Conservation (phyloP, 2,888 invertebrate species). For the Clepsis dumicolana region DNA sequence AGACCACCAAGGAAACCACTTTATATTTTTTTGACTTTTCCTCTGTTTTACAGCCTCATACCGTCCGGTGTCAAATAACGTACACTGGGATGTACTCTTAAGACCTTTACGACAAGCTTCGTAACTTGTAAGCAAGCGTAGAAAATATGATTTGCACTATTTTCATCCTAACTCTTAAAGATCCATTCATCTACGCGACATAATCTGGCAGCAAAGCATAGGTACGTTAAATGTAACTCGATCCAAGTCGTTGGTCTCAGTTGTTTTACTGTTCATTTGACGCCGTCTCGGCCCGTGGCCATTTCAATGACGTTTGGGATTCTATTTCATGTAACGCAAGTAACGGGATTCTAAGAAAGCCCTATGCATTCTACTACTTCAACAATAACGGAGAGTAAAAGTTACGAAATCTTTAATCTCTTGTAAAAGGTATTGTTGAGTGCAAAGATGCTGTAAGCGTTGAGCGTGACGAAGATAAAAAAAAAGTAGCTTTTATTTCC, state of each 20-base stretch:
- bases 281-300: constrained; percentile 25
- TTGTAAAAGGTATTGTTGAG: neutral
- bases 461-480: neutral
- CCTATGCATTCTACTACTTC: neutral
- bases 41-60: constrained; percentile 14
- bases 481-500: neutral
- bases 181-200: constrained; percentile 5
- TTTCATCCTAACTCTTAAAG: neutral
- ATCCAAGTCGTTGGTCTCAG: constrained; percentile 32
- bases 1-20: constrained; percentile 58
- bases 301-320: constrained; percentile 32
- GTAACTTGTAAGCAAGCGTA: neutral
- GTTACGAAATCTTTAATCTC: neutral
- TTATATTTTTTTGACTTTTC: constrained; percentile 31
- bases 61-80: constrained; percentile 28
- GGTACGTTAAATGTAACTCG: constrained; percentile 35
- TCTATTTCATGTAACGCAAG: constrained; percentile 24
- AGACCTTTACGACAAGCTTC: neutral
- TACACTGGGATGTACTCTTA: neutral
- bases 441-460: neutral
- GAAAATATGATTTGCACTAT: constrained; percentile 1
- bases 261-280: constrained; percentile 38
- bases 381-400: neutral
- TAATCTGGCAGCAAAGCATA: constrained; percentile 18
- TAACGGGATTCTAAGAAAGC: constrained; percentile 27